Evolutionary conservation across 2,888 invertebrate genomes (phyloP).

Genomic region (Temnothorax unifasciatus): DNA sequence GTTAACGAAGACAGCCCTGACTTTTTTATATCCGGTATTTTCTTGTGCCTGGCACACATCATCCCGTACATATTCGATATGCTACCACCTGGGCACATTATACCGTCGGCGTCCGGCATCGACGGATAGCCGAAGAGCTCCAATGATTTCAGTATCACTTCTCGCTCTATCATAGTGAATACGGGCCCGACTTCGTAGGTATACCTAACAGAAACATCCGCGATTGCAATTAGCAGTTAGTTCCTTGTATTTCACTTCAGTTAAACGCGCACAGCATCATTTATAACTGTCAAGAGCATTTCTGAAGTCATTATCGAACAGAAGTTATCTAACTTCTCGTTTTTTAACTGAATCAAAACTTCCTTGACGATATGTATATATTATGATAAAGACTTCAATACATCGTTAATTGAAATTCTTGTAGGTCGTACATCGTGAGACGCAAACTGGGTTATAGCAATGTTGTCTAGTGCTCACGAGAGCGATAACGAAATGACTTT

Average conservation of each 20-base stretch:
- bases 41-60: conserved; percentile 90
- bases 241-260: neutral
- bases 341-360: neutral
- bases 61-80: conserved; percentile 93
- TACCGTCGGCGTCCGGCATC: conserved; percentile 90
- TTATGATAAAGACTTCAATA: conserved; percentile 8
- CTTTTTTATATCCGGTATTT: conserved; percentile 90
- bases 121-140: conserved; percentile 88
- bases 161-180: conserved; percentile 92
- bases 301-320: neutral
- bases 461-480: neutral
- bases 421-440: neutral
- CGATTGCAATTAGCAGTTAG: neutral
- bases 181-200: conserved; percentile 94
- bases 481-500: conserved; percentile 15
- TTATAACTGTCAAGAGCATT: neutral
- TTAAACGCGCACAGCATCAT: neutral
- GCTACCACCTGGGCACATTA: conserved; percentile 93
- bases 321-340: neutral
- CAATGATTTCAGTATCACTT: conserved; percentile 89
- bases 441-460: conserved; percentile 22
- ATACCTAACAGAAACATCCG: conserved; percentile 87
- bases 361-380: neutral
- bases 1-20: conserved; percentile 88
- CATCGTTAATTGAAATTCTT: neutral